Evolutionary conservation across 1,140 invertebrate genomes (phyloP), one percentile per base, ranked within the genome.

Genomic region (Megathymus violae): DNA sequence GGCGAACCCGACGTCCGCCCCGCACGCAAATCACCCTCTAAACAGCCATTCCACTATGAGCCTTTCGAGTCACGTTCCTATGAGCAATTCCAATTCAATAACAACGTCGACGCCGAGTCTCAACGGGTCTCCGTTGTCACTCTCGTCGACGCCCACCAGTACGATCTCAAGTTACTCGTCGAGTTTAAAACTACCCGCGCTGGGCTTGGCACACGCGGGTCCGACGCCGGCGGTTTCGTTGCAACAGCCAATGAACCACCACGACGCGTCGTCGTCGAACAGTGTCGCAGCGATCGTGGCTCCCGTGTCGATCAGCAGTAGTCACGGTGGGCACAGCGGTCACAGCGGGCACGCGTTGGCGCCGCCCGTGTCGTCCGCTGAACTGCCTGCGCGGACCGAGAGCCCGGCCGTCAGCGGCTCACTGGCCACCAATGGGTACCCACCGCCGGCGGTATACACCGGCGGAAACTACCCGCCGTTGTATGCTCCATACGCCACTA

Each of bases 401-500:
- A 74, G 73, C 36, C 62, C 82, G 9, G 52, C 59, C 9, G 67
- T 82, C 7, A 82, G 71, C 16, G 74, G 80, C 5, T 62, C 77
- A 3, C 66, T 83, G 31, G 67, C 80, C 13, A 68, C 80, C 11
- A 90, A 89, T 36, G 85, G 88, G 9, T 90, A 79, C 46, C 85
- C 85, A 41, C 83, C 86, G 7, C 77, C 86, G 4, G 79, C 80
- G 10, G 90, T 93, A 1, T 94, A 93, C 62, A 93, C 94, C 7
- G 93, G 94, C 34, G 91, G 93, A 1, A 92, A 94, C 43, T 95
- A 95, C 80, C 93, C 94, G 27, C 92, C 95, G 14, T 89, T 96
- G 40, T 96, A 96, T 76, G 94, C 95, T 0, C 95, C 95, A 0
- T 96, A 96, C 71, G 94, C 94, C 1, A 80, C 89, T 46, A 93